phyloP scores from a whole-genome alignment of 2,888 invertebrate genomes.

The Microchrysa polita region DNA sequence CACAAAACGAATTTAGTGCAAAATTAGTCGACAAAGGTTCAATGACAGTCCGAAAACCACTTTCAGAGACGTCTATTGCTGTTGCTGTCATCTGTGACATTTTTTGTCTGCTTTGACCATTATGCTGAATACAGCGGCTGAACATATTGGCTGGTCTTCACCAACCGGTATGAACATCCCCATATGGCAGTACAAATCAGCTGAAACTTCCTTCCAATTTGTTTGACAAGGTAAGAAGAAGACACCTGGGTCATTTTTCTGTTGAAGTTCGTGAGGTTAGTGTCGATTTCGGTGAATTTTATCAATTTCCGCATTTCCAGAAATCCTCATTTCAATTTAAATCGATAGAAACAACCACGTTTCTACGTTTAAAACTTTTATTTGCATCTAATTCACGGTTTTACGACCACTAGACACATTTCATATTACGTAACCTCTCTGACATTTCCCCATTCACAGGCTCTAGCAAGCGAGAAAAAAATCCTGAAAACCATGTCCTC shows the following conservation, averaged over 20 bases:
- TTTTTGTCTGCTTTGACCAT: not conserved
- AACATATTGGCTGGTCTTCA: slow-evolving; percentile 16
- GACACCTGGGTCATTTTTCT: not conserved
- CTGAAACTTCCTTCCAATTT: not conserved
- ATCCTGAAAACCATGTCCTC: slow-evolving; percentile 32
- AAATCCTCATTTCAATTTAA: too few species aligned
- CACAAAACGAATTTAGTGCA: too few species aligned
- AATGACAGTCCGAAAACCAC: slow-evolving; percentile 24
- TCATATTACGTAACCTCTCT: slow-evolving; percentile 18
- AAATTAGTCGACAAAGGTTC: not conserved
- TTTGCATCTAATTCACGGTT: not conserved
- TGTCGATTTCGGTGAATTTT: not conserved
- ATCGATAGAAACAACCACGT: too few species aligned
- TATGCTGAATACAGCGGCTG: too few species aligned
- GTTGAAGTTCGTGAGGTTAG: slow-evolving; percentile 25
- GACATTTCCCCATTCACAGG: not conserved
- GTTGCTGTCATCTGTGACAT: slow-evolving; percentile 36
- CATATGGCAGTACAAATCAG: slow-evolving; percentile 3
- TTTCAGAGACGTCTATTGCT: slow-evolving; percentile 16
- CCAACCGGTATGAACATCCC: too few species aligned
- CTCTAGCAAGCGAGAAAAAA: not conserved
- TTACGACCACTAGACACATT: not conserved
- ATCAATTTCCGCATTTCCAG: not conserved
- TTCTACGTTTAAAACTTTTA: too few species aligned
- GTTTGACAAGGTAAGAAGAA: slow-evolving; percentile 15